phyloP scores from a whole-genome alignment of 2,888 invertebrate genomes.

The Trypoxylon attenuatum region DNA sequence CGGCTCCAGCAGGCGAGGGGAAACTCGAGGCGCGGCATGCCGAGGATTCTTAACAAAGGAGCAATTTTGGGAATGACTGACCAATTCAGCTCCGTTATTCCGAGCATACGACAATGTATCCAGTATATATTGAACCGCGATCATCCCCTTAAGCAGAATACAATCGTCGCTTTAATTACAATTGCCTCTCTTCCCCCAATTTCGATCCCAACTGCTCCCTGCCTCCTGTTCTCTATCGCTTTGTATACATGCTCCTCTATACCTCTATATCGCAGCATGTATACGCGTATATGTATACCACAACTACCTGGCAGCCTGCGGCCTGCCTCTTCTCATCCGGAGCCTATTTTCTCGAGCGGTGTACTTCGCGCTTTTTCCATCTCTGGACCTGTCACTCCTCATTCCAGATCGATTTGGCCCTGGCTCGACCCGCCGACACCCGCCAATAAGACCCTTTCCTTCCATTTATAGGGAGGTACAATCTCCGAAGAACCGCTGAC shows the following conservation, averaged over 20 bases:
- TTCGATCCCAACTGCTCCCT: constrained; percentile 2
- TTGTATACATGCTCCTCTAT: constrained; percentile 5
- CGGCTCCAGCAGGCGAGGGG: no score
- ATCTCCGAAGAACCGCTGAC: no score
- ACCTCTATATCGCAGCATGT: no score
- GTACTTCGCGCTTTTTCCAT: not conserved
- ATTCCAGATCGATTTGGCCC: not conserved
- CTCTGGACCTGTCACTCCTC: constrained; percentile 5
- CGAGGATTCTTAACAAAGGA: no score
- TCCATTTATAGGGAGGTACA: no score
- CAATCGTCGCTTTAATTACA: constrained; percentile 71
- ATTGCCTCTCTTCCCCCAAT: constrained; percentile 46
- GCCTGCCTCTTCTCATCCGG: not conserved
- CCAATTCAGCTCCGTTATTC: no score
- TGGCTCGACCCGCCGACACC: not conserved
- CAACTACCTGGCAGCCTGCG: no score
- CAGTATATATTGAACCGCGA: no score
- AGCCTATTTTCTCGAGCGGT: not conserved
- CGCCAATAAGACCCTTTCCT: not conserved
- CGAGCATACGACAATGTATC: no score
- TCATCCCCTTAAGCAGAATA: constrained; percentile 62
- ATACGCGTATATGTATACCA: no score
- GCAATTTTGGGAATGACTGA: no score
- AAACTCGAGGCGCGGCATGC: no score
- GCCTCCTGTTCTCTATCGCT: constrained; percentile 8